Base-by-base conservation (phyloP, 2,888 invertebrate genomes). In the Oligia strigilis region DNA sequence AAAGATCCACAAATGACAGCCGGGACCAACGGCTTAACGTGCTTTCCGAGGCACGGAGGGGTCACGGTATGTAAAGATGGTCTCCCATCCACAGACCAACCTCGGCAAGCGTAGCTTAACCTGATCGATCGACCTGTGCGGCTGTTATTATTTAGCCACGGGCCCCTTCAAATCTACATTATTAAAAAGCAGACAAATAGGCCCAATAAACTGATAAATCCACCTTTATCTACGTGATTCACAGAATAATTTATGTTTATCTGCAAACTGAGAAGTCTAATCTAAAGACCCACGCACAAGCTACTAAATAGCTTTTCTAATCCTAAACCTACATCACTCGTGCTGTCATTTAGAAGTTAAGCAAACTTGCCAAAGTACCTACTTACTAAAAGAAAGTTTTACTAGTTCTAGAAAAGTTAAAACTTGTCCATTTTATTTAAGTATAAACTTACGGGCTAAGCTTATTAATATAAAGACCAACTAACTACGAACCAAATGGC, bases 341-440 rank as follows among this genome's bases (percentile, higher is more conserved):
- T n/a, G n/a, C 65, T 88, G 75, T 72, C 84, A 74, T 66, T 83
- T 75, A 76, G 14, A 58, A 62, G 19, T 13, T 36, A 0, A 65
- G n/a, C 67, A 78, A 75, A 83, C n/a, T 77, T 49, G 19, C n/a
- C 11, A 29, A 77, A 60, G 69, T 55, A 40, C n/a, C n/a, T n/a
- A n/a, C n/a, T n/a, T n/a, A n/a, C 58, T 70, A 65, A 70, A 67
- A 60, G 17, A 64, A 75, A 74, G 43, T 87, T 76, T 49, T 11
- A 69, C 58, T 29, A 19, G 52, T 52, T 52, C 49, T 62, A 49
- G 46, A 19, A 71, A 66, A 75, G n/a, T 58, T 66, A 40, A 62
- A 87, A 84, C 80, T 74, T 76, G 9, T 58, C 60, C 65, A 72
- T 85, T 85, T 58, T 46, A 75, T 85, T 79, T 72, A 49, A 13